These are phyloP conservation scores for Myocastor coypus DNA, from an alignment of 2,113 vertebrate genomes.

Conservation along the genomic window DNA sequence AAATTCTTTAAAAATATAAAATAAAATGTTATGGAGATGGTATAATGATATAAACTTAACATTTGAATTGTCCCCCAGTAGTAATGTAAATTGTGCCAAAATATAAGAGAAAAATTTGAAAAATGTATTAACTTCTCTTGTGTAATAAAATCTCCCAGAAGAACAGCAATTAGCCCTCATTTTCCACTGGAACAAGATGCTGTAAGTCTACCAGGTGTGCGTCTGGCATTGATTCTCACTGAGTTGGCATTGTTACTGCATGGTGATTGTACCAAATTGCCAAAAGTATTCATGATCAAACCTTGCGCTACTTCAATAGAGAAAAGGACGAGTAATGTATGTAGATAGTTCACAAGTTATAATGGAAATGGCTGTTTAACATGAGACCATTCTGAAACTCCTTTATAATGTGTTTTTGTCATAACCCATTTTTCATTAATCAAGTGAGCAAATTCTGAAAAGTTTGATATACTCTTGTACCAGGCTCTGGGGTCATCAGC, in stretches of 20 bases:
- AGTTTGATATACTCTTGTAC: neutral
- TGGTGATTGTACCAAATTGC: neutral
- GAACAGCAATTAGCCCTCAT: neutral
- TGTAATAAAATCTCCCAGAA: neutral
- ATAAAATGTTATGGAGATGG: neutral
- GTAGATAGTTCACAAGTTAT: neutral
- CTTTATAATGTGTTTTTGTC: neutral
- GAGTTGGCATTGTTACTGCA: neutral
- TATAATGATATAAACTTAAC: constrained; percentile 34
- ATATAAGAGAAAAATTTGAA: neutral
- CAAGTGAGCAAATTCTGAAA: neutral
- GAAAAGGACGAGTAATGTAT: neutral
- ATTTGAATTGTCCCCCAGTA: neutral
- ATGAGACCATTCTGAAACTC: neutral
- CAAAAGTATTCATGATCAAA: neutral
- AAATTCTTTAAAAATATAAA: no score
- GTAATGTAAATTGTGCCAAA: neutral
- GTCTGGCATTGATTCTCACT: neutral
- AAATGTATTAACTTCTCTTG: neutral
- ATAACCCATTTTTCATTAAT: neutral
- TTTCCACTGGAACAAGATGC: neutral
- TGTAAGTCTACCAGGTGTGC: neutral
- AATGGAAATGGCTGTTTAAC: neutral
- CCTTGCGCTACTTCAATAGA: constrained; percentile 22
- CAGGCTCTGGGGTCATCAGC: neutral